Evolutionary conservation across 2,888 invertebrate genomes (phyloP).

Genomic region (Tinea trinotella): DNA sequence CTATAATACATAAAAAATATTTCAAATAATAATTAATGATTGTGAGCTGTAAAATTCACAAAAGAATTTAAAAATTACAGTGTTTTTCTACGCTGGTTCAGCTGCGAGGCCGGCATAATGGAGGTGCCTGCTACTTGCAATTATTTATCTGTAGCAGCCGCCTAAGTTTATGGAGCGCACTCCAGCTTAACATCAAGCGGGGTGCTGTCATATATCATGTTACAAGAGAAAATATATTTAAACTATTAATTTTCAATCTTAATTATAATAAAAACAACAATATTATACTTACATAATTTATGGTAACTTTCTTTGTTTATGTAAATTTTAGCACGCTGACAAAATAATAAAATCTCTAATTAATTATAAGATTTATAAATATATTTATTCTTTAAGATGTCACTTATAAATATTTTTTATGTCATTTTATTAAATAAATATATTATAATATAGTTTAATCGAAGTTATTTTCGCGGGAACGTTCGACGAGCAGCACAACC

Average conservation of each 20-base stretch:
- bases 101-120: no score
- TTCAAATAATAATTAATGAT: no score
- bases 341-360: background rate
- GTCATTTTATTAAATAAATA: background rate
- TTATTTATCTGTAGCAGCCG: no score
- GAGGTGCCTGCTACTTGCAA: no score
- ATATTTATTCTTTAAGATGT: background rate
- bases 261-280: background rate
- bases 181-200: no score
- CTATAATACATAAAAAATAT: no score
- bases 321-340: background rate
- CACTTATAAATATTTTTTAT: background rate
- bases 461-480: conserved; percentile 19
- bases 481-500: conserved; percentile 27
- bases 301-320: conserved; percentile 6
- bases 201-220: no score
- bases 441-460: background rate
- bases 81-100: no score
- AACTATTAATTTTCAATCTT: background rate
- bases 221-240: no score
- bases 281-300: background rate
- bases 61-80: no score
- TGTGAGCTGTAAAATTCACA: no score
- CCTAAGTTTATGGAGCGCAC: no score
- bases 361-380: background rate